phyloP scores from a whole-genome alignment of 2,113 vertebrate species.

The Pseudopipra pipra region DNA sequence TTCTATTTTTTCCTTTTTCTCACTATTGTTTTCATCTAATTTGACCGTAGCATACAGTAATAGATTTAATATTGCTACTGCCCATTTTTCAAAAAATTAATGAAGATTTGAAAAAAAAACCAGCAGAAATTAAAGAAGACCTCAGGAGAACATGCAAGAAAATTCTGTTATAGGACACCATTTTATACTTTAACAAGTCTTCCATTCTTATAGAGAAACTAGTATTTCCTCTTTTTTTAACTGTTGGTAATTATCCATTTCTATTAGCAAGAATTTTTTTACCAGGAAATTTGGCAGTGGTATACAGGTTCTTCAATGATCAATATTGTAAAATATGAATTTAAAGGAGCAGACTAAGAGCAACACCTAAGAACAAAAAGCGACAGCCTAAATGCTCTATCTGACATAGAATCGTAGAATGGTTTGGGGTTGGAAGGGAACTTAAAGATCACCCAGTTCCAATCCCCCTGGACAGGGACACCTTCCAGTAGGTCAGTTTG shows the following conservation, averaged over 20 bases:
- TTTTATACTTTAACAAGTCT: background rate
- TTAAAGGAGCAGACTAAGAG: background rate
- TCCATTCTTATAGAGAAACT: background rate
- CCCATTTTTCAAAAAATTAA: background rate
- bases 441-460: background rate
- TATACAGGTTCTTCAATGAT: background rate
- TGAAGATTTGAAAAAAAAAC: background rate
- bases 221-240: background rate
- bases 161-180: background rate
- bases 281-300: background rate
- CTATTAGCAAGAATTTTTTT: background rate
- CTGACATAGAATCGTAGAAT: background rate
- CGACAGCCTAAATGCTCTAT: rapidly evolving
- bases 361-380: background rate
- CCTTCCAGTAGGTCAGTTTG: background rate
- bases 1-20: background rate
- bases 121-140: background rate
- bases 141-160: background rate
- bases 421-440: background rate
- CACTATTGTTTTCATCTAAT: background rate
- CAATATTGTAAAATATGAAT: background rate
- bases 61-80: background rate
- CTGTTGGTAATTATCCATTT: background rate
- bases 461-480: background rate
- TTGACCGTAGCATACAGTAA: background rate